Base-by-base conservation (phyloP, 2,888 invertebrate species). In the Allophyes oxyacanthae region DNA sequence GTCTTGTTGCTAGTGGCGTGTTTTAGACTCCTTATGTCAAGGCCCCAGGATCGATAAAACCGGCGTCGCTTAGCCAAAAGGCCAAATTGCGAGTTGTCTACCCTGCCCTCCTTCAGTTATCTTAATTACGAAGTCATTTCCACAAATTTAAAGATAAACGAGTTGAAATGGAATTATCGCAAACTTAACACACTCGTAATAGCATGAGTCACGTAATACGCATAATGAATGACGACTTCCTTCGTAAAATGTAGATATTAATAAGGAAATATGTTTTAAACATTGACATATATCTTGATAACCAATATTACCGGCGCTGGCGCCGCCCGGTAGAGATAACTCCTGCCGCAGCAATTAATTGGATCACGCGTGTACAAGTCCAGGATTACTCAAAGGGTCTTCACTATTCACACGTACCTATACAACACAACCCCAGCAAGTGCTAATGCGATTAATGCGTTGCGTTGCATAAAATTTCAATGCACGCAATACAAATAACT, bases 401-500 rank as follows among this genome's bases (percentile, higher is more conserved):
- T 67, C 66, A 62, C 51, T 64, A 53, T 62, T 71, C 67, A 60
- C 78, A 79, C 79, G 78, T 77, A 78, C n/a, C n/a, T n/a, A n/a
- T n/a, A n/a, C n/a, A n/a, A n/a, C 72, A 72, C 78, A 79, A 82
- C 81, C 82, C 84, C 77, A 72, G 75, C 70, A 61, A 79, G 77
- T 78, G 78, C 76, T 88, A 88, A 88, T 86, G 72, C 85, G 83
- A 89, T 88, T 86, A 87, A 78, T 77, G 65, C 78, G 75, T 83
- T 81, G 81, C 77, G 77, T 81, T 78, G 83, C 79, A 79, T 82
- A 83, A 75, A 85, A 86, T 89, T 89, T 86, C 88, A 84, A 87
- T 83, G 86, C 89, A 87, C 83, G 87, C 87, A 85, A 87, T 83
- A 81, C 83, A 79, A 87, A 90, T 89, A 89, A 82, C 88, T 87